Conservation (phyloP, 2,113 vertebrate species). For the Hassar affinis region DNA sequence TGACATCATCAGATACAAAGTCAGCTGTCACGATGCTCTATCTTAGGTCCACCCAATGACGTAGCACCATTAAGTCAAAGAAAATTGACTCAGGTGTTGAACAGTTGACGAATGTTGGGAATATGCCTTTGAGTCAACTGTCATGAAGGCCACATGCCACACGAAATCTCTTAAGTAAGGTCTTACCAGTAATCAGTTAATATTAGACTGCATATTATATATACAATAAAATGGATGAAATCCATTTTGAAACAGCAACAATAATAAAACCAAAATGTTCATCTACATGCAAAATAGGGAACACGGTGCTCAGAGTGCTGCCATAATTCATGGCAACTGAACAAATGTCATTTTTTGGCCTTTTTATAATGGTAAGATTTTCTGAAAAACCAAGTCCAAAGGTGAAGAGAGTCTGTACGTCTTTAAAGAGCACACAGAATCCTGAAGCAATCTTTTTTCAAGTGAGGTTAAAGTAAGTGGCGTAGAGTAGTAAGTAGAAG, state of each 20-base stretch:
- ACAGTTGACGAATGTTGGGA: not conserved
- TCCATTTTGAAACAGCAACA: not conserved
- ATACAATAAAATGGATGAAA: not conserved
- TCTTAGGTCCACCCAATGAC: not conserved
- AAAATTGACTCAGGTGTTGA: not conserved
- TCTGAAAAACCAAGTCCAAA: not conserved
- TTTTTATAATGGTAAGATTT: slow-evolving; percentile 2
- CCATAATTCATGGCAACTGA: not conserved
- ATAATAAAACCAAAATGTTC: not conserved
- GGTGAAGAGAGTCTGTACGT: not conserved
- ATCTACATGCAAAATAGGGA: not conserved
- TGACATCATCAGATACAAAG: not conserved
- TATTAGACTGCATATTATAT: not conserved
- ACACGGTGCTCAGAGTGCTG: not conserved
- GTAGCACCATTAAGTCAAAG: not conserved
- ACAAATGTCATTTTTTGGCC: slow-evolving; percentile 2
- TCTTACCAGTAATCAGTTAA: not conserved
- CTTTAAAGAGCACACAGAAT: slow-evolving; percentile 14
- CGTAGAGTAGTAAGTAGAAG: not conserved
- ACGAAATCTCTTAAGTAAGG: not conserved
- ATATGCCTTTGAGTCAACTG: not conserved
- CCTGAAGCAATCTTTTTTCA: not conserved
- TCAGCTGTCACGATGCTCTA: not conserved
- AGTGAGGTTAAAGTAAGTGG: slow-evolving; percentile 3
- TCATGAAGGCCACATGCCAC: not conserved